Evolutionary conservation across 2,113 vertebrate species (phyloP).

Genomic region (Ploceus nigricollis): DNA sequence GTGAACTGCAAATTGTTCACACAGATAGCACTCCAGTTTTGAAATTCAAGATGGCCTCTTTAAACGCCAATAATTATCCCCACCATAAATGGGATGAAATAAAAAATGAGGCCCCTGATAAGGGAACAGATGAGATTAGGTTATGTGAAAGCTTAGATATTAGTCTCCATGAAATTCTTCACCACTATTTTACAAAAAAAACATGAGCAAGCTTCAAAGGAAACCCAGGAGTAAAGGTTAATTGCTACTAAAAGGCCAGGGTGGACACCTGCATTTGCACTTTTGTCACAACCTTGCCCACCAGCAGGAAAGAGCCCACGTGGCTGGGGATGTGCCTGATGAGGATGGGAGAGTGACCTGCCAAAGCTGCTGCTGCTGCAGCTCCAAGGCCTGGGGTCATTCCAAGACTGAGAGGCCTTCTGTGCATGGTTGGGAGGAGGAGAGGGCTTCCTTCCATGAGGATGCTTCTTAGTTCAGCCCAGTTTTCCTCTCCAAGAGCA

Average conservation of each 20-base stretch:
- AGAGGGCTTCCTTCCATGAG: conserved; percentile 58
- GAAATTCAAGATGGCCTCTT: conserved; percentile 65
- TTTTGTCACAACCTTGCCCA: conserved; percentile 71
- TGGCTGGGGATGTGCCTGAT: conserved; percentile 60
- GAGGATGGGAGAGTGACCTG: not conserved
- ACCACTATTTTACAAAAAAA: conserved; percentile 78
- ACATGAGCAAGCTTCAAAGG: conserved; percentile 80
- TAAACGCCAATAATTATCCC: conserved; percentile 48
- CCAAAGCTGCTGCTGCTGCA: conserved; percentile 44
- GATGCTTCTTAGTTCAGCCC: conserved; percentile 10
- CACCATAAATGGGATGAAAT: conserved; percentile 27
- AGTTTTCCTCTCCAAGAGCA: conserved; percentile 56
- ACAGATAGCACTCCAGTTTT: not conserved
- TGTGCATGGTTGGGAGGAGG: not conserved
- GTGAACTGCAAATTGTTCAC: not conserved
- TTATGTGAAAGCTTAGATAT: conserved; percentile 76
- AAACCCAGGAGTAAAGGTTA: conserved; percentile 83
- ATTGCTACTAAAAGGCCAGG: conserved; percentile 83
- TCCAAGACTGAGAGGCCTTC: not conserved
- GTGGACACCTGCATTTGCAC: conserved; percentile 77
- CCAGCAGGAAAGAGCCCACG: conserved; percentile 77
- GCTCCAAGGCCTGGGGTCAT: conserved; percentile 1
- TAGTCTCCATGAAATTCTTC: conserved; percentile 79
- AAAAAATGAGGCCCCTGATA: conserved; percentile 34
- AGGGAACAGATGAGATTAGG: conserved; percentile 70